Base-by-base conservation (phyloP, 2,797 vertebrate genomes). In the Anas flavirostris region DNA sequence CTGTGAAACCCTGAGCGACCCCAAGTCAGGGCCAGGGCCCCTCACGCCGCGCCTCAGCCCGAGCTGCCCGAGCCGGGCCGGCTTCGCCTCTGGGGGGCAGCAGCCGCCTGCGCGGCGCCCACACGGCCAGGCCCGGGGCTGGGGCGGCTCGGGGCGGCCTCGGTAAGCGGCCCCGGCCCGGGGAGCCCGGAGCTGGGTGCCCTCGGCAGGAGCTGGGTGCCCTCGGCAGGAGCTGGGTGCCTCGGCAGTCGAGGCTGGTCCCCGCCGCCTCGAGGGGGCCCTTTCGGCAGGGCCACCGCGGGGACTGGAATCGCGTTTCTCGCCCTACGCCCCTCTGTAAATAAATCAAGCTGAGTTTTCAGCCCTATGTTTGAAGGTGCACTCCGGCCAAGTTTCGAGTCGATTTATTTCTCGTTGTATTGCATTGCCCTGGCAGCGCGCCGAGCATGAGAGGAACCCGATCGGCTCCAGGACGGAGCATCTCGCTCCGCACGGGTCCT, bases 321-420 rank as follows among this genome's bases (percentile, higher is more conserved):
- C 76, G 70, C 91, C 86, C 93, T 94, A 80, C 87, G 84, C 79
- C 83, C 88, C 81, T 46, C 84, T 19, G 16, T 62, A 91, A 82
- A 93, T 94, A 95, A 94, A 95, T 95, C 92, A 88, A 91, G 59
- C 80, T 62, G 90, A 73, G 76, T 92, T 90, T 94, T 91, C 91
- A 90, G 13, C 67, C 48, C 79, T 73, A 52, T 91, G 50, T 88
- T 95, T 93, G 90, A 86, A 69, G 86, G 87, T 83, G 68, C 86
- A 91, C 58, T 78, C 82, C 2, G 2, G 91, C 94, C 94, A 92
- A 95, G 84, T 87, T 92, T 72, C 10, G 64, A 95, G 88, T 94
- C 92, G 35, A 82, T 96, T 96, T 89, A 68, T 94, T 95, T 91
- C 95, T 87, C 86, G 17, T 93, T 77, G 91, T 91, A 90, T 77